Conservation (phyloP, 2,113 vertebrate species). For the Nothoprocta pentlandii region DNA sequence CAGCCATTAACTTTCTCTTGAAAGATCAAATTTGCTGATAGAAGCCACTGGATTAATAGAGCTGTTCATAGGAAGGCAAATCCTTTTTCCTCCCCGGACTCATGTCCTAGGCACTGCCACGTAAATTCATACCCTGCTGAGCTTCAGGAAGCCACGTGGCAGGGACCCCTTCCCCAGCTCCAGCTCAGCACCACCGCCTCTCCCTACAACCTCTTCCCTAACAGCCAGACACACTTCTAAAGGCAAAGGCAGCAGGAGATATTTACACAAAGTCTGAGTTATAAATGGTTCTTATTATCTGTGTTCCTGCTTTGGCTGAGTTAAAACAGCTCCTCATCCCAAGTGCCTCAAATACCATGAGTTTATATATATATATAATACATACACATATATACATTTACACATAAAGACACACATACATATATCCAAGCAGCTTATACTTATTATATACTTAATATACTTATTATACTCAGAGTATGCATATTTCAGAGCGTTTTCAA, state of each 20-base stretch:
- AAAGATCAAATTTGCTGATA: background rate
- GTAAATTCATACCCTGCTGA: background rate
- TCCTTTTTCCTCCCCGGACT: background rate
- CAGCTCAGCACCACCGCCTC: background rate
- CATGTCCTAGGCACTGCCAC: background rate
- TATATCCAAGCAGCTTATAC: background rate
- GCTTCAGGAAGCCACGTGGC: background rate
- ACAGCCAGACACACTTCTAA: background rate
- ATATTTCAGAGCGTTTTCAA: background rate
- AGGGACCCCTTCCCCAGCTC: background rate
- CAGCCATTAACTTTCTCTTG: background rate
- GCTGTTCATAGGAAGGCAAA: background rate
- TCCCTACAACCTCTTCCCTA: background rate
- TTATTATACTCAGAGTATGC: rapidly evolving
- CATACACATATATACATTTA: background rate
- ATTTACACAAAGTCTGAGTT: background rate
- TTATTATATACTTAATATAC: no score
- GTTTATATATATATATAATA: background rate
- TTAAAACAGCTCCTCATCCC: background rate
- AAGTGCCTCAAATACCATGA: background rate
- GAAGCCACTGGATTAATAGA: background rate
- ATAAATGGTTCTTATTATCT: background rate
- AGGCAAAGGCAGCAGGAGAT: background rate
- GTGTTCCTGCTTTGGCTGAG: background rate
- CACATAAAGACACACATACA: rapidly evolving